phyloP scores from a whole-genome alignment of 2,888 invertebrate species.

The Capitulum mitella region DNA sequence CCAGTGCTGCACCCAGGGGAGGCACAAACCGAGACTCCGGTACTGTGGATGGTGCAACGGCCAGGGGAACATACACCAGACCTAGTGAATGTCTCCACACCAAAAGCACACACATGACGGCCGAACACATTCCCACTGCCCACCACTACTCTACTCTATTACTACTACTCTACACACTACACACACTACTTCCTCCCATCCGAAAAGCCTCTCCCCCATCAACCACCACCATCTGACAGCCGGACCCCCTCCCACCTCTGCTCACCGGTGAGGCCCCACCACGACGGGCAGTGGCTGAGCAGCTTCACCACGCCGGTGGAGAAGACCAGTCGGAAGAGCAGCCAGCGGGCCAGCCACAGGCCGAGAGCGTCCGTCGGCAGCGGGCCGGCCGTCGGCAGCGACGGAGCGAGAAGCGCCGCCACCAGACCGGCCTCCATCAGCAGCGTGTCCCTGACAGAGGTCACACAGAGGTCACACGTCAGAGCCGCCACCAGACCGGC shows the following conservation, averaged over 20 bases:
- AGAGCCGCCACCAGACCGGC: conserved; percentile 61
- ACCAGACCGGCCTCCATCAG: conserved; percentile 66
- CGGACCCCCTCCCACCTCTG: neutral
- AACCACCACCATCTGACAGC: too few species aligned
- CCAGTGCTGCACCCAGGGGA: neutral
- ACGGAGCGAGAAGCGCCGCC: conserved; percentile 60
- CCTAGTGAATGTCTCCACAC: neutral
- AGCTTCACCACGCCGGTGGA: conserved; percentile 64
- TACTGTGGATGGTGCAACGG: too few species aligned
- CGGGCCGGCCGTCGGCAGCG: conserved; percentile 38
- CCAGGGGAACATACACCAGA: too few species aligned
- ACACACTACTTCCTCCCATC: too few species aligned
- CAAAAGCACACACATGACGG: neutral
- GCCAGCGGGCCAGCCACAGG: conserved; percentile 50
- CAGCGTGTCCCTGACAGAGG: conserved; percentile 66
- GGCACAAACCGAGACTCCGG: too few species aligned
- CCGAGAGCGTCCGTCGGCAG: conserved; percentile 33
- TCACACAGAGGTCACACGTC: too few species aligned
- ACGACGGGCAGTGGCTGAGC: conserved; percentile 61
- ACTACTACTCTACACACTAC: too few species aligned
- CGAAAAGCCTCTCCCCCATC: too few species aligned
- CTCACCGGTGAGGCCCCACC: conserved; percentile 68
- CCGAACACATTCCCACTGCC: neutral
- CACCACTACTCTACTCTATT: neutral
- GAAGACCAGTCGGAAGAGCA: conserved; percentile 64